phyloP scores from a whole-genome alignment of 2,113 vertebrate species.

The Pogona vitticeps region DNA sequence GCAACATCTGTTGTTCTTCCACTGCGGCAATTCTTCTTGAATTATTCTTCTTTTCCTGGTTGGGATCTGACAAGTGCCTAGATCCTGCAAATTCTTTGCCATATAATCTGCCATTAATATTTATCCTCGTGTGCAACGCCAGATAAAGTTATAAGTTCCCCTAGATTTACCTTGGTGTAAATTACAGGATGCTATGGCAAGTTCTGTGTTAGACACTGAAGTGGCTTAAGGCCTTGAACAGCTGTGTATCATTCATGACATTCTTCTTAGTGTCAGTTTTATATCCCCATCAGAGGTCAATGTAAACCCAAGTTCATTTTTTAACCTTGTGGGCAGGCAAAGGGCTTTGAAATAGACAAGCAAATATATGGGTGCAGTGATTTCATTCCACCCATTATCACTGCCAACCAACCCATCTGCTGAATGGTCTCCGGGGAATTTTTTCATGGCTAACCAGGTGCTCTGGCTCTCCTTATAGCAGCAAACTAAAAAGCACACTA shows the following conservation, averaged over 20 bases:
- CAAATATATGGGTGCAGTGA: background rate
- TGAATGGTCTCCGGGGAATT: background rate
- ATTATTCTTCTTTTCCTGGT: background rate
- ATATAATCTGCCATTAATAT: background rate
- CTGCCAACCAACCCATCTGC: background rate
- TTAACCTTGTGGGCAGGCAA: background rate
- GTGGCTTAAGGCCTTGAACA: background rate
- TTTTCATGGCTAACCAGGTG: background rate
- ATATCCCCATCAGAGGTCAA: background rate
- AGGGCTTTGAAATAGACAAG: background rate
- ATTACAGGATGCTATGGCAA: background rate
- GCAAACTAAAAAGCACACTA: background rate
- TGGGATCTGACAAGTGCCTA: background rate
- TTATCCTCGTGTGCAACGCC: background rate
- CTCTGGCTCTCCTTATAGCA: background rate
- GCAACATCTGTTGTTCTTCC: background rate
- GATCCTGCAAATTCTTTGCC: background rate
- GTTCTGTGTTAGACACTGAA: background rate
- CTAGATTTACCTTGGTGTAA: background rate
- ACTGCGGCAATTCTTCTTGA: background rate
- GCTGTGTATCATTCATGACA: too few species aligned
- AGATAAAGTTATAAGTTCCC: background rate
- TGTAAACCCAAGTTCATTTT: too few species aligned
- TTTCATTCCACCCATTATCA: too few species aligned
- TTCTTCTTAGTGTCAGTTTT: background rate